Conservation (phyloP, 2,888 invertebrate genomes). For the Argyra leucocephala region DNA sequence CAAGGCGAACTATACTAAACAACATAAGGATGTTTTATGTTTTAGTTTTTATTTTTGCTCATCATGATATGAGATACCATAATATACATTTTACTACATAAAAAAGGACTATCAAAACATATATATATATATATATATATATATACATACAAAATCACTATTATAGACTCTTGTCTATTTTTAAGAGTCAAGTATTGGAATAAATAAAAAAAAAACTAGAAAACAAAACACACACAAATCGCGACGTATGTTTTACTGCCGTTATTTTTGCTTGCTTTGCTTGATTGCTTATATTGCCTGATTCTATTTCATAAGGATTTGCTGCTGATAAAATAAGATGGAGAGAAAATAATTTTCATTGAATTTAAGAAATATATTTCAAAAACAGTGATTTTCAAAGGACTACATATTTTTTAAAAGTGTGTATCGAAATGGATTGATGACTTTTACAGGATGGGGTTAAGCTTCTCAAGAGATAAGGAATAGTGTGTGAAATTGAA, state of each 20-base stretch:
- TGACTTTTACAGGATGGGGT: too few relatives aligned
- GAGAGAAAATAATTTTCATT: too few relatives aligned
- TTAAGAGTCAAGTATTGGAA: constrained; percentile 6
- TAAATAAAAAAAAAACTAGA: constrained; percentile 12
- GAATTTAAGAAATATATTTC: too few relatives aligned
- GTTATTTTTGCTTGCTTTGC: constrained; percentile 4
- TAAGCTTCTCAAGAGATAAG: too few relatives aligned
- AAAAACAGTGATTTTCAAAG: too few relatives aligned
- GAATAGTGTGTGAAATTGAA: too few relatives aligned
- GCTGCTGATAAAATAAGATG: too few relatives aligned
- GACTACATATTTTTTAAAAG: too few relatives aligned
- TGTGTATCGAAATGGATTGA: too few relatives aligned
- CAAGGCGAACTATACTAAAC: not conserved
- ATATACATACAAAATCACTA: too few relatives aligned
- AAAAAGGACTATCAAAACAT: not conserved
- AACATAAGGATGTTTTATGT: not conserved
- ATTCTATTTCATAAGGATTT: not conserved
- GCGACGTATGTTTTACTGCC: constrained; percentile 19
- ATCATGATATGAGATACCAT: not conserved
- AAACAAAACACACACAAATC: constrained; percentile 19
- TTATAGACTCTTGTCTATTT: not conserved
- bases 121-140: too few relatives aligned
- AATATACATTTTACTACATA: not conserved
- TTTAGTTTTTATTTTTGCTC: not conserved
- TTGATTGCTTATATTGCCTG: constrained; percentile 12